A percentile compares a stretch with the other conserved stretches of the same genome.
Conservation (phyloP, 2,888 invertebrate species). For the Seira ritae region DNA sequence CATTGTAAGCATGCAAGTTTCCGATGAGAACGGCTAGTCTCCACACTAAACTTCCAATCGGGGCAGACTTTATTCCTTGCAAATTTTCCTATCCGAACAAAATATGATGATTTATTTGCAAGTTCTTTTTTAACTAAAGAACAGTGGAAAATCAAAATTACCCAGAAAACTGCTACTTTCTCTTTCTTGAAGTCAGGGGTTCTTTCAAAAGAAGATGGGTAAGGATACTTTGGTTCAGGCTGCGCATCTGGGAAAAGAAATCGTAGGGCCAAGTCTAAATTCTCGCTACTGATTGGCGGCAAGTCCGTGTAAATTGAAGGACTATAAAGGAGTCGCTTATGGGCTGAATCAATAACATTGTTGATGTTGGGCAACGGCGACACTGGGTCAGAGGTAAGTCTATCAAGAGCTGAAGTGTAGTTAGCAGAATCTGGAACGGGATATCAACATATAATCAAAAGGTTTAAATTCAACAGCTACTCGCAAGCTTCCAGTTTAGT, state of each 20-base stretch:
- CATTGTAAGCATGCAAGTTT: conserved; percentile 84
- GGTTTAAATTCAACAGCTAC: too few species aligned
- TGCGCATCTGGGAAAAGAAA: conserved; percentile 94
- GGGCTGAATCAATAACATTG: conserved; percentile 65
- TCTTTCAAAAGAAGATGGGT: conserved; percentile 74
- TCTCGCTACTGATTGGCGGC: conserved; percentile 86
- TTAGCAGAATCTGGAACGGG: conserved; percentile 70
- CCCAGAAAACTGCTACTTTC: conserved; percentile 36
- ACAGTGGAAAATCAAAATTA: conserved; percentile 31
- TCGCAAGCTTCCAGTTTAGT: too few species aligned
- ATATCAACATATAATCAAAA: too few species aligned
- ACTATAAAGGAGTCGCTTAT: conserved; percentile 64
- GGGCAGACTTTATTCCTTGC: conserved; percentile 85
- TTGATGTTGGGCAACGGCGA: conserved; percentile 71
- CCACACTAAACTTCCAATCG: conserved; percentile 87
- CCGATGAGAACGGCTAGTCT: conserved; percentile 86
- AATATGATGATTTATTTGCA: too few species aligned
- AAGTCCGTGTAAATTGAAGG: conserved; percentile 76
- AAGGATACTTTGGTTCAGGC: conserved; percentile 77
- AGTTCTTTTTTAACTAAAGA: too few species aligned
- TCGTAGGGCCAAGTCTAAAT: conserved; percentile 86
- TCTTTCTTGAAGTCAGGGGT: conserved; percentile 66
- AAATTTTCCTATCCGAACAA: conserved; percentile 78
- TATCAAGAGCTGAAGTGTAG: conserved; percentile 76
- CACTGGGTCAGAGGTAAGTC: conserved; percentile 72